Base-by-base conservation (phyloP, 2,888 invertebrate genomes). In the Athripsodes cinereus region DNA sequence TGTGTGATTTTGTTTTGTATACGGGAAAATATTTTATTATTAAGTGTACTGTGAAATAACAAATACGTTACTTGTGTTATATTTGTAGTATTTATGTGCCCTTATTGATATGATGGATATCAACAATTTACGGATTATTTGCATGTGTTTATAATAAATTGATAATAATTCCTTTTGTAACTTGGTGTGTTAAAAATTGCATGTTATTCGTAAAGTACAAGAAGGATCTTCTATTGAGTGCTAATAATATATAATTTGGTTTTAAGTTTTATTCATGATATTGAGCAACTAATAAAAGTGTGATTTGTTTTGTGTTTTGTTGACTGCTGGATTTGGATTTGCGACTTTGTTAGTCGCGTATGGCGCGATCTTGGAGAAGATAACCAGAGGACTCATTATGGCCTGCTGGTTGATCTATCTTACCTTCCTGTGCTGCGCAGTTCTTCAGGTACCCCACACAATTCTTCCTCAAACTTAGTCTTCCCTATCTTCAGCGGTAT, bases 41-140 rank as follows among this genome's bases (percentile, higher is more conserved):
- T 58, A 58, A 58, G 58, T 58, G 58, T 58, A 58, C 51, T 58
- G 58, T 58, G 58, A 55, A 58, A 44, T 58, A 55, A 34, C 55
- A 50, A 51, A 44, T 51, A 31, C 52, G 51, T 40, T 40, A 22
- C 22, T 47, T 49, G 58, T 58, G 55, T 52, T 58, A 44, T 44
- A 44, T 31, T 52, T 22, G n/a, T 53, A 40, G 35, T 49, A 44
- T 21, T 52, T 26, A 3, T 58, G 58, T 58, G 58, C 58, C 58
- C 52, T 46, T 19, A 40, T 20, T 47, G 20, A 54, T 54, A 53
- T 53, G 48, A 58, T 58, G 58, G 58, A 58, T 58, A 58, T 53
- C 58, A 58, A 58, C 58, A 58, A 50, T 58, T 55, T 55, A 53
- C 54, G 58, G 58, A 58, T 54, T 58, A 53, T 58, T 57, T 44